Evolutionary conservation across 1,140 invertebrate species (phyloP).

Genomic region (Nasonia vitripennis): DNA sequence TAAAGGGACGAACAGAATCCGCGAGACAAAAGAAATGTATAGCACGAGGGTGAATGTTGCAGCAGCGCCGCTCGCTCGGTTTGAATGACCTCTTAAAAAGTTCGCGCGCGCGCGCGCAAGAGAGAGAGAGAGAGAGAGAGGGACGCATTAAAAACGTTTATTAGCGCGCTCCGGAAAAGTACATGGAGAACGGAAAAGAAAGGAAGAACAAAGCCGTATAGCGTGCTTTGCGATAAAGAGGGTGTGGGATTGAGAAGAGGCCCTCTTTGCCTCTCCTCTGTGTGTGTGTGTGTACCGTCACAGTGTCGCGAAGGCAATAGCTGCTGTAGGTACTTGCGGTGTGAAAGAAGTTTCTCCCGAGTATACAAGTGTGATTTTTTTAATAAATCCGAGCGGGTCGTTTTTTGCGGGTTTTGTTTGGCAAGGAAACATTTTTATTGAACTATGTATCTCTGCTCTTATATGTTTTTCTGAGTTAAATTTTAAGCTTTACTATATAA

Average conservation of each 20-base stretch:
- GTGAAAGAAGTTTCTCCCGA: neutral
- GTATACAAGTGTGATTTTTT: neutral
- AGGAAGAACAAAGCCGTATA: neutral
- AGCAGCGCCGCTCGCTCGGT: neutral
- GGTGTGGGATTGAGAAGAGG: neutral
- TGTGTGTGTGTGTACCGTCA: neutral
- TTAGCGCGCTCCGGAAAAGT: constrained; percentile 27
- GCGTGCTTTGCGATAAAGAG: neutral
- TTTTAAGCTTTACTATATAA: too few relatives aligned
- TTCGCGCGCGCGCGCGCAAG: neutral
- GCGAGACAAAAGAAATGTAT: neutral
- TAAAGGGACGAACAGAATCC: neutral
- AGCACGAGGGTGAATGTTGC: neutral
- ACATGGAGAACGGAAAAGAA: neutral
- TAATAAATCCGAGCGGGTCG: too few relatives aligned
- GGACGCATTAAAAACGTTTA: constrained; percentile 35
- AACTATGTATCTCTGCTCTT: too few relatives aligned
- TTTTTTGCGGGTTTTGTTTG: too few relatives aligned
- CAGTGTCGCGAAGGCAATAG: neutral
- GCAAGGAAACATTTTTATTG: too few relatives aligned
- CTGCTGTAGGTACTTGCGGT: neutral
- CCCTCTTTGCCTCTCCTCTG: neutral
- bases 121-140: too few relatives aligned
- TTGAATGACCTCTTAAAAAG: constrained; percentile 26
- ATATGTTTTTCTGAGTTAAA: too few relatives aligned